These are phyloP conservation scores for Probaryconus sp. DNA, from an alignment of 1,140 invertebrate genomes.

Conservation along the genomic window DNA sequence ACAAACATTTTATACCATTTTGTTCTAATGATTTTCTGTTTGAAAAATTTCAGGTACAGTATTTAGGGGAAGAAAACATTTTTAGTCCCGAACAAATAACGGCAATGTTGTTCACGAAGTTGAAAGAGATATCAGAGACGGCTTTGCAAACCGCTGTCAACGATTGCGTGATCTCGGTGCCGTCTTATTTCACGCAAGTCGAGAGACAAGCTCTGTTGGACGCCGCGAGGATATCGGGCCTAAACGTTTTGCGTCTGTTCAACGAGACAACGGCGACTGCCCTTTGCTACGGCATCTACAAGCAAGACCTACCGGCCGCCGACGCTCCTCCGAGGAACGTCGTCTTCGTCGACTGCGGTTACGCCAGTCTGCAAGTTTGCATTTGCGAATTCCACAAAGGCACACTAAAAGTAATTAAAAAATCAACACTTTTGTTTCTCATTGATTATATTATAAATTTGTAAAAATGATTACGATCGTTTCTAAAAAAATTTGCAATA, in stretches of 20 bases:
- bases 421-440: conserved; percentile 1
- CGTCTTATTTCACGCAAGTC: conserved; percentile 95
- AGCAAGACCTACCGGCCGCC: conserved; percentile 92
- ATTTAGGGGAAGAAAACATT: conserved; percentile 89
- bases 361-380: conserved; percentile 90
- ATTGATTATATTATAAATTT: no score
- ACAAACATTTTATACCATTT: not conserved
- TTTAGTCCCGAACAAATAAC: conserved; percentile 98
- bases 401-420: conserved; percentile 85
- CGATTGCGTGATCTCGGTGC: conserved; percentile 98
- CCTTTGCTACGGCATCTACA: conserved; percentile 97
- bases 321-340: conserved; percentile 93
- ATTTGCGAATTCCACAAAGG: conserved; percentile 96
- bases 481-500: no score
- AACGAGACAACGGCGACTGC: conserved; percentile 98
- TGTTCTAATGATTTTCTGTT: conserved; percentile 11
- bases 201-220: conserved; percentile 95
- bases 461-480: no score
- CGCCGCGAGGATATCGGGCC: conserved; percentile 90
- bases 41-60: conserved; percentile 83
- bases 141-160: conserved; percentile 94
- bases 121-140: conserved; percentile 93
- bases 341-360: conserved; percentile 95
- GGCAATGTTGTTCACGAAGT: conserved; percentile 97
- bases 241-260: conserved; percentile 96